A percentile compares a stretch with the other conserved stretches of the same genome.
Conservation (phyloP, 1,140 invertebrate genomes). For the Drosophila auraria region DNA sequence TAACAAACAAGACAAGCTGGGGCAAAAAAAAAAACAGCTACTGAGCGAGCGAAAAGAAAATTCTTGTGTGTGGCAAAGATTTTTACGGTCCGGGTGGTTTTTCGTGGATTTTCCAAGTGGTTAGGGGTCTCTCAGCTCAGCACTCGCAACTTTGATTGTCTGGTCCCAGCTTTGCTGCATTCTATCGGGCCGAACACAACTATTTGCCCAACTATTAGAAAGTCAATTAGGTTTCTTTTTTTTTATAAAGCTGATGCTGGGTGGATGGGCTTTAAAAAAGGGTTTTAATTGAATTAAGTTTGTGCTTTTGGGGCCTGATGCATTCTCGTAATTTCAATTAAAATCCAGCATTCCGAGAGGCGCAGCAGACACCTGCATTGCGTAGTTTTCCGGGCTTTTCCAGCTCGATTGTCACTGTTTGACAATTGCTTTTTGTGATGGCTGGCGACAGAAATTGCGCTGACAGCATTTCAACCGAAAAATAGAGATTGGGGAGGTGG, state of each 20-base stretch:
- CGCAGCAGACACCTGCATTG: constrained; percentile 24
- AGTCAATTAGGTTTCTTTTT: constrained; percentile 65
- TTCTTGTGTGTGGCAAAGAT: constrained; percentile 55
- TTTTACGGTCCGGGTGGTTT: constrained; percentile 35
- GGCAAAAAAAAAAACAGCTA: background rate
- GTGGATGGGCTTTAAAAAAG: background rate
- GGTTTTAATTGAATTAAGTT: constrained; percentile 32
- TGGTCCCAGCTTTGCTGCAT: constrained; percentile 56
- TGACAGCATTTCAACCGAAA: constrained; percentile 41
- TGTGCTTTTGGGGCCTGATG: constrained; percentile 3
- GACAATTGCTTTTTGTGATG: constrained; percentile 37
- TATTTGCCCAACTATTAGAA: constrained; percentile 71
- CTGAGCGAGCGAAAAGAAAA: constrained; percentile 34
- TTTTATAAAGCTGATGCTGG: background rate
- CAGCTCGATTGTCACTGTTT: constrained; percentile 25
- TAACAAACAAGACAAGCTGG: constrained; percentile 62
- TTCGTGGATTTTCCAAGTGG: background rate
- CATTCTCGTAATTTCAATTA: constrained; percentile 50
- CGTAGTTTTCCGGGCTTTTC: constrained; percentile 26
- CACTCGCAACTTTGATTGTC: constrained; percentile 50
- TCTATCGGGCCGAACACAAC: constrained; percentile 43
- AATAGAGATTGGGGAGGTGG: constrained; percentile 16
- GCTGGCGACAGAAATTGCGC: constrained; percentile 21
- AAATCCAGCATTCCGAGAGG: constrained; percentile 23
- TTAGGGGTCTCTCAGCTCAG: constrained; percentile 5